Conservation (phyloP, 2,888 invertebrate genomes). For the Trilocha varians region DNA sequence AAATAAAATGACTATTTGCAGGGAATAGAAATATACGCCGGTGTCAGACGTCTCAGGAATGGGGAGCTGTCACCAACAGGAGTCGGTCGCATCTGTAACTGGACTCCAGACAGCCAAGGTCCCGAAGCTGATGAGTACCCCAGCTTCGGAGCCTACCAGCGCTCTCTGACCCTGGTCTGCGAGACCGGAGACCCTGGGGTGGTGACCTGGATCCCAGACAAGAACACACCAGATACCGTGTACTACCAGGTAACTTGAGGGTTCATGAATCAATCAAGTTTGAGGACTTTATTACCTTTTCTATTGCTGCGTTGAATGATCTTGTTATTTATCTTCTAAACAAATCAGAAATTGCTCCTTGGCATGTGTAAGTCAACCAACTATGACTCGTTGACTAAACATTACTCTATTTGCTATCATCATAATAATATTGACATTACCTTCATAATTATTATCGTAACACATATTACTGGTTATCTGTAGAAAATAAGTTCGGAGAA, state of each 20-base stretch:
- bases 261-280: too few species aligned
- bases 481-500: too few species aligned
- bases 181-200: conserved; percentile 89
- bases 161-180: conserved; percentile 86
- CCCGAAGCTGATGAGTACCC: conserved; percentile 86
- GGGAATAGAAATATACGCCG: conserved; percentile 88
- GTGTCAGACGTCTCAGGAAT: conserved; percentile 78
- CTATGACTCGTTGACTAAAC: neutral
- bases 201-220: conserved; percentile 90
- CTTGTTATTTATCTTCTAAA: too few species aligned
- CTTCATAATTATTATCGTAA: neutral
- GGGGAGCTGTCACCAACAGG: conserved; percentile 84
- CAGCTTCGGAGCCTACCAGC: conserved; percentile 92
- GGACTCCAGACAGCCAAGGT: conserved; percentile 83
- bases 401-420: neutral
- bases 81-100: conserved; percentile 88
- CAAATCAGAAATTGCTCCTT: neutral
- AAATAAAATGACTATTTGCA: conserved; percentile 30
- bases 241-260: conserved; percentile 85
- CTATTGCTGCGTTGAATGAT: too few species aligned
- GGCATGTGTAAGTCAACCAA: neutral
- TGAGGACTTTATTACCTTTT: too few species aligned
- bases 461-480: too few species aligned
- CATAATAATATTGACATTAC: neutral
- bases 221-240: conserved; percentile 89